Evolutionary conservation across 2,888 invertebrate species (phyloP), one percentile per base, ranked within the genome.

Genomic region (Apocheima hispidaria): DNA sequence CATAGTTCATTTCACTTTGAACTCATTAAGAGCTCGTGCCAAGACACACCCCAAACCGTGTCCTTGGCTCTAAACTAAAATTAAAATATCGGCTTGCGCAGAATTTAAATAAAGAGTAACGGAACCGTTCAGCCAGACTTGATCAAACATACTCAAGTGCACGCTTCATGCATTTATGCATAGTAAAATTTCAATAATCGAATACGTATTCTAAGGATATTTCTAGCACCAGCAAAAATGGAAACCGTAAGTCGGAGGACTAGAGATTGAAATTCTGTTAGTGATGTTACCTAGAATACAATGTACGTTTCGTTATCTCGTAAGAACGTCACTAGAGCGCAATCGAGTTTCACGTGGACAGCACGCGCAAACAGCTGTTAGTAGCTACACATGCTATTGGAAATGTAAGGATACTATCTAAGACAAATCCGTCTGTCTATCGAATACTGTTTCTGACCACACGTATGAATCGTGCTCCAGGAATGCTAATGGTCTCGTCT

Each of bases 331-430:
- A 74, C 70, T 68, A 71, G 70, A 68, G 69, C 71, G 64, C 73
- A 79, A 77, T 78, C 79, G 73, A 64, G 74, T 79, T 81, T 79
- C 86, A 87, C 84, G 83, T 75, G 78, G 68, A 68, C 74, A 72
- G 72, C 83, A 84, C 83, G 83, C 78, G 76, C 80, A 73, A 77
- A 78, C 84, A 81, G 81, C 83, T 86, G 86, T 81, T 26, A n/a
- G 21, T 78, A 75, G 66, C 65, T 73, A 63, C 77, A 78, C 77
- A 78, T 75, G 76, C 68, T 72, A 79, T 78, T 72, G 71, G 73
- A 77, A 79, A 68, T 61, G 44, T 52, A 60, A 64, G 69, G 73
- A 71, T 46, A 73, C 68, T 71, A 74, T 75, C 66, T 63, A 38
- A 48, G 21, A 58, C 48, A 44, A 58, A 36, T 51, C 35, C 10